Evolutionary conservation across 2,888 invertebrate species (phyloP), one percentile per base, ranked within the genome.

Genomic region (Pterobdella sp.): DNA sequence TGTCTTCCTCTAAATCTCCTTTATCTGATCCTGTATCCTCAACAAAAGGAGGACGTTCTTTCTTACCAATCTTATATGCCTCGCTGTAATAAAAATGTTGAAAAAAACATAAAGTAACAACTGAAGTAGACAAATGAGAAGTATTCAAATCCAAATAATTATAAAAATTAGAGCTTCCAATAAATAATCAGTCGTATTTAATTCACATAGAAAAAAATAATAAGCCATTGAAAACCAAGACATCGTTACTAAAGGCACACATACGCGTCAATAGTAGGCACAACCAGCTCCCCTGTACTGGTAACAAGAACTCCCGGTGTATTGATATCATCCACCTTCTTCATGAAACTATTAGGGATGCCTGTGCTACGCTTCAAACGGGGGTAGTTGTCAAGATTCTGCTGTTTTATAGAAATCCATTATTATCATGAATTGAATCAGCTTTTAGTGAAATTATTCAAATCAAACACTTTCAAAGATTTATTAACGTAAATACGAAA

Each of bases 341-440:
- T 91, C 90, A 94, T 91, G 86, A 95, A 95, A 86, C 94, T 94
- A 78, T 91, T 87, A 7, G 98, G 98, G 80, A 98, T 98, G 60
- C 98, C 98, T 49, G 97, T 96, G 81, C 93, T 94, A 80, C 95
- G 89, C 81, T 93, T 93, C 75, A 94, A 89, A 18, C 64, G 73
- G 7, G 70, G 73, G 31, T 65, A 65, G 22, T 42, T 31, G 14
- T 74, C 66, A 3, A 65, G 18, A 29, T 34, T 14, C 68, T 68
- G 4, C 37, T 2, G 66, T 14, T 22, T 14, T 49, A 49, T 14
- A 49, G 52, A 14, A 49, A 22, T 14, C 22, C 52, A 14, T 22
- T 22, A 22, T 14, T 49, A 49, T 49, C n/a, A n/a, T n/a, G n/a
- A n/a, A n/a, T n/a, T n/a, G n/a, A n/a, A n/a, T n/a, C n/a, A n/a